Base-by-base conservation (phyloP, 2,888 invertebrate species). In the Cartodere bifasciata region DNA sequence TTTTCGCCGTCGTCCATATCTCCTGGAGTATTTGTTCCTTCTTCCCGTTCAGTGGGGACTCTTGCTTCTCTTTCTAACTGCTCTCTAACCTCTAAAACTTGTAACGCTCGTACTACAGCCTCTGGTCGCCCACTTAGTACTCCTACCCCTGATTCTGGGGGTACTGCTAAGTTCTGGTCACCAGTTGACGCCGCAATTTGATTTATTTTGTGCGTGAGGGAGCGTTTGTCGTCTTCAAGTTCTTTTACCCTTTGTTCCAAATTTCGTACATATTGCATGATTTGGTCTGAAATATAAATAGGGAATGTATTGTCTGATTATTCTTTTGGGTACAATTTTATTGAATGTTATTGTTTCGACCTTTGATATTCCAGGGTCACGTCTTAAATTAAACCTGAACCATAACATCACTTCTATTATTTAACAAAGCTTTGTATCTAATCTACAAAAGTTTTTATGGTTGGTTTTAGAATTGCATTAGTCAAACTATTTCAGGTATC, bases 71-170 rank as follows among this genome's bases (percentile, higher is more conserved):
- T 68, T 58, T 87, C 85, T 40, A 90, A 66, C 49, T 83, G 78
- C 58, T 92, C 87, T 50, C 91, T 72, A 25, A 90, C 84, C 63
- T 92, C 87, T 40, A 92, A 66, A 41, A 92, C 38, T 16, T 49
- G 90, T 44, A 92, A 70, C 14, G 94, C 92, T 45, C 90, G 75
- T 7, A 91, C 86, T 2, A 92, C 90, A 0, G 91, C 90, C 61
- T 92, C 91, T 3, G 91, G 91, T 24, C 87, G 67, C 16, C 79
- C 75, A 32, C 68, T 72, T 9, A 74, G 53, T n/a, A 64, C 56
- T 39, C 58, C 52, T 31, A 47, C 41, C 32, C 52, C 37, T 41
- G 55, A 40, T 43, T 57, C 56, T 16, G 48, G 41, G 3, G 55
- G 55, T 25, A 56, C 47, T 3, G 56, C 53, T 5, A 57, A 41